These are phyloP conservation scores for Astropecten irregularis DNA, from an alignment of 53 echinoderm and acorn worm species.

Conservation along the genomic window DNA sequence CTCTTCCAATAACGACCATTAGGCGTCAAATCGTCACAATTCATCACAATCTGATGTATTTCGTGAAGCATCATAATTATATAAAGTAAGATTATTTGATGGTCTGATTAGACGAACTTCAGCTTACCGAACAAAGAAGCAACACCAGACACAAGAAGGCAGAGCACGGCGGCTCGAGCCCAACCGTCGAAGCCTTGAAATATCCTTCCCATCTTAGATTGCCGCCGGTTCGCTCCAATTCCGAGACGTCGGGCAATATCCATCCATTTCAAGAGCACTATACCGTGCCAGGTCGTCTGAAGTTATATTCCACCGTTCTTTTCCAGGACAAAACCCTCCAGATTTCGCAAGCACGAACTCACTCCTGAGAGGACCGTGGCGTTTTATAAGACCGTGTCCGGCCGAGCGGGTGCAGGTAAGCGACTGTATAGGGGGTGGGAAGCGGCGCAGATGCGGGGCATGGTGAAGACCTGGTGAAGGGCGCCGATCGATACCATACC, in stretches of 20 bases:
- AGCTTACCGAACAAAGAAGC: constrained; percentile 29
- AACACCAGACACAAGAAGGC: background rate
- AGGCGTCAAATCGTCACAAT: too few relatives aligned
- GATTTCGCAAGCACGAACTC: too few relatives aligned
- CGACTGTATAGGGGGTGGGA: constrained; percentile 6
- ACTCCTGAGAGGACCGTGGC: too few relatives aligned
- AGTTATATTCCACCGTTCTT: too few relatives aligned
- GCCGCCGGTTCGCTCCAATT: background rate
- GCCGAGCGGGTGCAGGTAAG: background rate
- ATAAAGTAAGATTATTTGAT: background rate
- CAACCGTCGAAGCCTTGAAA: too few relatives aligned
- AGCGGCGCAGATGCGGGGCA: constrained; percentile 5
- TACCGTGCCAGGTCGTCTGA: too few relatives aligned
- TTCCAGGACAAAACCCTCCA: too few relatives aligned
- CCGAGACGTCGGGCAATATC: background rate
- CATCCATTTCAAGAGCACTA: background rate
- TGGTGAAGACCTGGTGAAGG: background rate
- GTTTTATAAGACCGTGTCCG: too few relatives aligned
- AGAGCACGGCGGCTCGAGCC: background rate
- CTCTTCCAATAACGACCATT: too few relatives aligned
- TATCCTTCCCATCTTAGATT: background rate
- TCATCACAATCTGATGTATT: too few relatives aligned
- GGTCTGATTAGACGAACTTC: background rate
- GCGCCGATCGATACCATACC: background rate
- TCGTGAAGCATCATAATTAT: too few relatives aligned